These are phyloP conservation scores for Salticus scenicus DNA, from an alignment of 2,888 invertebrate genomes.

Conservation along the genomic window DNA sequence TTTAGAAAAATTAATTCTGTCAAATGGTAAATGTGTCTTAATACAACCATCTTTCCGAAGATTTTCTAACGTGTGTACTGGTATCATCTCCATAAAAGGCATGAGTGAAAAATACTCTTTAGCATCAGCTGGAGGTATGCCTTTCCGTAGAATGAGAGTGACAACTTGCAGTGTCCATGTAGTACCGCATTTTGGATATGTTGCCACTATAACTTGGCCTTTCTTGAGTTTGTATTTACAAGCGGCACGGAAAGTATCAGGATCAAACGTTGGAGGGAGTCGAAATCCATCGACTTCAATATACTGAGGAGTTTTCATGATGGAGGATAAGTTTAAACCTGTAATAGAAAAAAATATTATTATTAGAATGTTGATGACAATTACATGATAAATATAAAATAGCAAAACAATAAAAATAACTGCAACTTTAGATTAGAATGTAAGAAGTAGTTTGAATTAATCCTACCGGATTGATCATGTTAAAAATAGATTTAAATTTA, in stretches of 20 bases:
- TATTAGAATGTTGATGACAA: too few species aligned
- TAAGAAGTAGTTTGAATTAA: too few species aligned
- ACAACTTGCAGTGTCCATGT: constrained; percentile 54
- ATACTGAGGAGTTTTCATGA: constrained; percentile 17
- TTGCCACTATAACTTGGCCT: constrained; percentile 31
- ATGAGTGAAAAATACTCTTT: constrained; percentile 31
- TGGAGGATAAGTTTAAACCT: not conserved
- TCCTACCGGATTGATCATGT: too few species aligned
- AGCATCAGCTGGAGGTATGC: constrained; percentile 1
- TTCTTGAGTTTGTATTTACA: constrained; percentile 24
- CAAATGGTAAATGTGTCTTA: constrained; percentile 74
- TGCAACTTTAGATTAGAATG: too few species aligned
- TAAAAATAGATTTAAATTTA: too few species aligned
- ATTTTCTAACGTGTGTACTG: not conserved
- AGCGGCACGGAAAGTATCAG: constrained; percentile 25
- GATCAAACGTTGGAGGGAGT: constrained; percentile 17
- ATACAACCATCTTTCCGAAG: constrained; percentile 54
- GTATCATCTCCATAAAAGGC: constrained; percentile 52
- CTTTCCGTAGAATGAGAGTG: constrained; percentile 28
- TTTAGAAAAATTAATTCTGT: constrained; percentile 58
- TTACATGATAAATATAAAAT: too few species aligned
- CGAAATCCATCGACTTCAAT: constrained; percentile 27
- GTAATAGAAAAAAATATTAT: not conserved
- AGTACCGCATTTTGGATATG: constrained; percentile 63
- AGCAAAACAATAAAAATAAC: too few species aligned